phyloP scores from a whole-genome alignment of 1,140 invertebrate species.

The Megalopta genalis region DNA sequence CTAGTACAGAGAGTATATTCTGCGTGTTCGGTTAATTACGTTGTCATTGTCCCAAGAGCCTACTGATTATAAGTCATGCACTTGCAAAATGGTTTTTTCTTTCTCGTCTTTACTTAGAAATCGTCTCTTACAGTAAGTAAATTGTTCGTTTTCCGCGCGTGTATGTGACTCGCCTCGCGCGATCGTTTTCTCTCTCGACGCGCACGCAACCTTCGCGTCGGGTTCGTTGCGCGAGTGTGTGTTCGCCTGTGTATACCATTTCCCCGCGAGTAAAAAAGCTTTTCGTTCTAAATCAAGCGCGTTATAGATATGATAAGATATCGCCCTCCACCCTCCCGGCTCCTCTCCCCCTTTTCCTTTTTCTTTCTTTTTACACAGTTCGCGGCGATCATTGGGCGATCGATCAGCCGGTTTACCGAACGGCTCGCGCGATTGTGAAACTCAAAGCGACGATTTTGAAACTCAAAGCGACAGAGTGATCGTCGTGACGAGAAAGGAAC shows the following conservation, averaged over 20 bases:
- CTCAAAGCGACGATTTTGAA: slow-evolving; percentile 26
- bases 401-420: slow-evolving; percentile 42
- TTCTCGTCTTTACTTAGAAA: slow-evolving; percentile 66
- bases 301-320: slow-evolving; percentile 71
- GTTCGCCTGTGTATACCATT: background rate
- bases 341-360: no score
- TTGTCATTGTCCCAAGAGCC: slow-evolving; percentile 52
- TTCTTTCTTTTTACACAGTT: slow-evolving; percentile 31
- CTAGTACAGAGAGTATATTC: slow-evolving; percentile 64
- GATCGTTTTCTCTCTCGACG: no score
- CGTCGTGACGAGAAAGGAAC: no score
- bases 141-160: slow-evolving; percentile 45
- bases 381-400: slow-evolving; percentile 44
- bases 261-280: slow-evolving; percentile 73
- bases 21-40: slow-evolving; percentile 48
- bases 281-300: slow-evolving; percentile 70
- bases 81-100: slow-evolving; percentile 64
- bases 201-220: no score
- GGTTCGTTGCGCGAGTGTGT: background rate
- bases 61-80: slow-evolving; percentile 62
- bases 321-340: slow-evolving; percentile 8
- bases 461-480: slow-evolving; percentile 4
- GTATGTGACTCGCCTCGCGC: slow-evolving; percentile 22
- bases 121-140: slow-evolving; percentile 57
- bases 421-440: slow-evolving; percentile 17